These are phyloP conservation scores for Dendropsophus ebraccatus DNA, from an alignment of 2,113 vertebrate species.

Conservation along the genomic window DNA sequence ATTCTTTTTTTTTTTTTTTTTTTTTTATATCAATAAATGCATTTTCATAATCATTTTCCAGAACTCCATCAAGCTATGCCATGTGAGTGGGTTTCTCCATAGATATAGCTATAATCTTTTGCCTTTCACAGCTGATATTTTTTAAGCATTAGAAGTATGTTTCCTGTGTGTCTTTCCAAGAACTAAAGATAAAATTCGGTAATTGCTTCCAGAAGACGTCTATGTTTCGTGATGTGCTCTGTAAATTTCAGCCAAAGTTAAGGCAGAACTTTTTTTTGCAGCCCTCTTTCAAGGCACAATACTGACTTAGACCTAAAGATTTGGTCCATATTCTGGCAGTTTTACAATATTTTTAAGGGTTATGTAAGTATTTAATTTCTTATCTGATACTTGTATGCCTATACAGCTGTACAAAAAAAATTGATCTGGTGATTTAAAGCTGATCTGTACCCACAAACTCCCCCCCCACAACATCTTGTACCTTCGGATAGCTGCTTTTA, in stretches of 20 bases:
- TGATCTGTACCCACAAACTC: too few species aligned
- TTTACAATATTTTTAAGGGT: too few species aligned
- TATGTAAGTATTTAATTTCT: too few species aligned
- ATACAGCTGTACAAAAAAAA: too few species aligned
- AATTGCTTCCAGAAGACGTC: slow-evolving; percentile 45
- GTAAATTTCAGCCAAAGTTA: background rate
- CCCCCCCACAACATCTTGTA: too few species aligned
- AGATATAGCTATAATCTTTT: background rate
- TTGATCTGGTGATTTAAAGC: too few species aligned
- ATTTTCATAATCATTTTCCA: background rate
- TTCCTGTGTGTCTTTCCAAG: slow-evolving; percentile 30
- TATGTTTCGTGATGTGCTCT: background rate
- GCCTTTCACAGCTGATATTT: slow-evolving; percentile 18
- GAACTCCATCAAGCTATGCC: background rate
- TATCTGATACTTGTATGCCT: too few species aligned
- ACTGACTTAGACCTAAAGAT: too few species aligned
- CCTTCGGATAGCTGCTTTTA: too few species aligned
- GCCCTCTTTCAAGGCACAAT: too few species aligned
- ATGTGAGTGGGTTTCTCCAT: background rate
- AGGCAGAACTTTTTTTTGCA: background rate
- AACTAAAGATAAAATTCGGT: slow-evolving; percentile 38
- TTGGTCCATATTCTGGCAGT: too few species aligned
- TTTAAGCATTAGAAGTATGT: slow-evolving; percentile 18
- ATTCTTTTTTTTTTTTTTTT: background rate
- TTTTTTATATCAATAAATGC: too few species aligned